Evolutionary conservation across 2,888 invertebrate species (phyloP).

Genomic region (Ctena decussata): DNA sequence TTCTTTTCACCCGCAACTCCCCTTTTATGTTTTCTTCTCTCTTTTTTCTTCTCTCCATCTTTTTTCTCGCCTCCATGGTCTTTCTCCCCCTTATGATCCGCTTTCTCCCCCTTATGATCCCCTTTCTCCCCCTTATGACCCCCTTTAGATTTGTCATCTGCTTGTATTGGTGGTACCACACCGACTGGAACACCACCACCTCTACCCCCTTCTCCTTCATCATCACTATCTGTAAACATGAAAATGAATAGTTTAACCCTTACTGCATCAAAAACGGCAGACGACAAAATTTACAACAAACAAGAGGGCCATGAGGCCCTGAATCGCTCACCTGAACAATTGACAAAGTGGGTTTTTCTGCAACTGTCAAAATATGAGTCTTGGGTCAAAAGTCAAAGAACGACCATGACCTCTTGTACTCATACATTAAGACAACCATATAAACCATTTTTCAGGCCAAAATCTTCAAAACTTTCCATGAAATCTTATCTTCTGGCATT

Average conservation of each 20-base stretch:
- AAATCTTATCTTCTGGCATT: too few species aligned
- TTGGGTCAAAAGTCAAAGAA: too few species aligned
- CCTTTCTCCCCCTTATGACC: background rate
- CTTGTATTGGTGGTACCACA: background rate
- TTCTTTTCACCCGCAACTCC: background rate
- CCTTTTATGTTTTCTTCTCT: background rate
- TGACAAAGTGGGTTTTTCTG: too few species aligned
- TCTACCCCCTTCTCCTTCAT: constrained; percentile 39
- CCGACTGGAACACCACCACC: constrained; percentile 20
- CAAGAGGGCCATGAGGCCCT: too few species aligned
- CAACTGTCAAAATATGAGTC: too few species aligned
- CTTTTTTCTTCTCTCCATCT: background rate
- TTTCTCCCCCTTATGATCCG: background rate
- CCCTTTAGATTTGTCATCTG: background rate
- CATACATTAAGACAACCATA: too few species aligned
- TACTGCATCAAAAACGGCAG: too few species aligned
- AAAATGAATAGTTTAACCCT: background rate
- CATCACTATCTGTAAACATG: constrained; percentile 49
- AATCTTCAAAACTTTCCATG: too few species aligned
- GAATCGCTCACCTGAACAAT: too few species aligned
- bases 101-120: background rate
- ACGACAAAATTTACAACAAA: background rate
- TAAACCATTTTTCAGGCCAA: too few species aligned
- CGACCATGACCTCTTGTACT: too few species aligned
- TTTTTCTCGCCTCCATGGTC: constrained; percentile 13